Base-by-base conservation (phyloP, 2,797 vertebrate genomes). In the Mormyrops boulengeri region DNA sequence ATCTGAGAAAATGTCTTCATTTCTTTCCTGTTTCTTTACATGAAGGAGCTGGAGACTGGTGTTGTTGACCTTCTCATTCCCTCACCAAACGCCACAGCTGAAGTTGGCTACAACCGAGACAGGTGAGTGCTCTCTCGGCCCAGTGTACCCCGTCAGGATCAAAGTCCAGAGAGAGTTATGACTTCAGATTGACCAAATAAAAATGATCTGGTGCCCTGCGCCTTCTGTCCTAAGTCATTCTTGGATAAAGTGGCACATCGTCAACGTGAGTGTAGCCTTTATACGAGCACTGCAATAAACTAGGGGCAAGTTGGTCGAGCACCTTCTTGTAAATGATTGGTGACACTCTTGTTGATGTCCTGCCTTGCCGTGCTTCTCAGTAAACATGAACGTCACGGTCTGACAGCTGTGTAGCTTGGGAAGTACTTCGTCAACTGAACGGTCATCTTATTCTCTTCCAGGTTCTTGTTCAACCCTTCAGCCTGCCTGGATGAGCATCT, bases 81-180 rank as follows among this genome's bases (percentile, higher is more conserved):
- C 88, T 97, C 96, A 90, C 96, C 96, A 91, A 97, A 97, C 89
- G 96, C 96, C 85, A 95, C 96, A 0, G 96, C 96, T 90, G 96
- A 97, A 96, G 96, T 97, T 19, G 96, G 96, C 91, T 97, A 97
- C 91, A 97, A 97, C 7, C 95, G 96, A 89, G 96, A 97, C 92
- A 95, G 96, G 96, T 97, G 89, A 94, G 95, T 11, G 89, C 82
- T 26, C 82, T 62, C n/a, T 9, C 53, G 8, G 14, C 22, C 4
- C 73, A 53, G 55, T 38, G 30, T 22, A 44, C n/a, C 3, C 19
- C 8, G 9, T 2, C 17, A 19, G 47, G 34, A 17, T 6, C 52
- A 62, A 53, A 62, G 89, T 84, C 50, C 89, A 60, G 34, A 2
- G 73, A 62, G 69, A 88, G 57, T 82, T 41, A 52, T 17, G 5